Percentiles rank a stretch among this genome's conserved stretches.
Conservation (phyloP, 2,113 vertebrate species). For the Propithecus coquereli region DNA sequence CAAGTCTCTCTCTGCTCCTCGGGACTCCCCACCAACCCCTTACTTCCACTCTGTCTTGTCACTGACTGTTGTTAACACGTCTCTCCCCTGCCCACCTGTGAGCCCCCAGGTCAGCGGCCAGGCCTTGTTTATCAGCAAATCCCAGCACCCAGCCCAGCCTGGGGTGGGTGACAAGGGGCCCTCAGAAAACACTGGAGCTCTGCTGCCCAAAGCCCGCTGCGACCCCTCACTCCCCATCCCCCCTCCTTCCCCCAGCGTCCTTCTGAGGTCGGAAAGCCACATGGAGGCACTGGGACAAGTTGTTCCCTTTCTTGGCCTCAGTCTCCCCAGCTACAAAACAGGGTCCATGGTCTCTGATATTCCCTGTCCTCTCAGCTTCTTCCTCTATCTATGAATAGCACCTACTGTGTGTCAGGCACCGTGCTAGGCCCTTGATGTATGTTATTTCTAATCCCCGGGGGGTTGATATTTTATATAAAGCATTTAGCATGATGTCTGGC, state of each 20-base stretch:
- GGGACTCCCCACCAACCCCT: rapidly evolving
- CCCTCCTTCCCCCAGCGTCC: background rate
- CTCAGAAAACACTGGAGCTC: background rate
- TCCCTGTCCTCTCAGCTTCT: background rate
- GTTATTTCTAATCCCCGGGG: background rate
- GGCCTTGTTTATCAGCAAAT: too few relatives aligned
- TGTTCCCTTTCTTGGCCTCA: background rate
- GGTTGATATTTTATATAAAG: background rate
- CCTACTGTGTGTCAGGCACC: background rate
- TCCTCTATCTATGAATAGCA: background rate
- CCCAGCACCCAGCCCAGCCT: background rate
- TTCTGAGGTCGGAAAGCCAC: background rate
- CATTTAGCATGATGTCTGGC: background rate
- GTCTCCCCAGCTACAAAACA: background rate
- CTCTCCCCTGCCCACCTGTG: background rate
- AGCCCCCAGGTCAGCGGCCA: background rate
- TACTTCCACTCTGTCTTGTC: background rate
- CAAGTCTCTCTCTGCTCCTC: background rate
- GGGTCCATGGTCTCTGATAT: background rate
- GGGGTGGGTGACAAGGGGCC: background rate
- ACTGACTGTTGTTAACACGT: rapidly evolving
- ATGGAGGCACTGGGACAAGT: background rate
- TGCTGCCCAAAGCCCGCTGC: background rate
- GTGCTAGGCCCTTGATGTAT: background rate
- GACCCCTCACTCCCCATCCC: too few relatives aligned